These are phyloP conservation scores for Hozukius guyotensis DNA, from an alignment of 2,797 vertebrate genomes.

Conservation along the genomic window DNA sequence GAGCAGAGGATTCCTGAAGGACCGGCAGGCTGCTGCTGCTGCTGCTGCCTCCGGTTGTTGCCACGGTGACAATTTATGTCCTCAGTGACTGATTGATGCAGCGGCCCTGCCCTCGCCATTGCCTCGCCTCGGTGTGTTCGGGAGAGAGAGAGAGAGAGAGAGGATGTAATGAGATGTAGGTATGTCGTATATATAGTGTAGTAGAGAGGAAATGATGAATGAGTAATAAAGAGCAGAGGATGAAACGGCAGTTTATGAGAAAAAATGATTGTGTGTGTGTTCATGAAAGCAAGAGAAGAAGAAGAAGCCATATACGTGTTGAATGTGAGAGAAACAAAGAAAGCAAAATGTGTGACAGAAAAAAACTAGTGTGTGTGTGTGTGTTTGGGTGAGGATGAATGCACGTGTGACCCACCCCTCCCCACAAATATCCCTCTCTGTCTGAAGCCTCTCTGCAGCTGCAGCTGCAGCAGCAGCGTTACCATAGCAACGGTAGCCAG, in stretches of 20 bases:
- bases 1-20: slow-evolving; percentile 45
- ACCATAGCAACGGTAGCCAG: slow-evolving; percentile 63
- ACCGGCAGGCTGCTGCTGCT: slow-evolving; percentile 28
- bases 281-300: too few species aligned
- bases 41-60: slow-evolving; percentile 56
- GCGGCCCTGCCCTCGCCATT: slow-evolving; percentile 22
- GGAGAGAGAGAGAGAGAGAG: neutral
- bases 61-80: slow-evolving; percentile 73
- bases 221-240: slow-evolving; percentile 7
- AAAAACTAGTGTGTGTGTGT: neutral
- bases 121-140: neutral
- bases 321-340: slow-evolving; percentile 28
- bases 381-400: slow-evolving; percentile 24
- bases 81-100: slow-evolving; percentile 64
- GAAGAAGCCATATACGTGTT: neutral
- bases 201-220: neutral
- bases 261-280: neutral
- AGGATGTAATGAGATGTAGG: slow-evolving; percentile 17
- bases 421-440: slow-evolving; percentile 2
- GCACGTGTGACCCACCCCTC: slow-evolving; percentile 39
- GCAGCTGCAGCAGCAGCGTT: slow-evolving; percentile 49
- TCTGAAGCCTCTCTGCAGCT: slow-evolving; percentile 49
- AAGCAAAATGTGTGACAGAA: slow-evolving; percentile 11
- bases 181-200: neutral
- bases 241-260: neutral